Evolutionary conservation across 1,140 invertebrate genomes (phyloP), one percentile per base, ranked within the genome.

Genomic region (Drosophila suzukii): DNA sequence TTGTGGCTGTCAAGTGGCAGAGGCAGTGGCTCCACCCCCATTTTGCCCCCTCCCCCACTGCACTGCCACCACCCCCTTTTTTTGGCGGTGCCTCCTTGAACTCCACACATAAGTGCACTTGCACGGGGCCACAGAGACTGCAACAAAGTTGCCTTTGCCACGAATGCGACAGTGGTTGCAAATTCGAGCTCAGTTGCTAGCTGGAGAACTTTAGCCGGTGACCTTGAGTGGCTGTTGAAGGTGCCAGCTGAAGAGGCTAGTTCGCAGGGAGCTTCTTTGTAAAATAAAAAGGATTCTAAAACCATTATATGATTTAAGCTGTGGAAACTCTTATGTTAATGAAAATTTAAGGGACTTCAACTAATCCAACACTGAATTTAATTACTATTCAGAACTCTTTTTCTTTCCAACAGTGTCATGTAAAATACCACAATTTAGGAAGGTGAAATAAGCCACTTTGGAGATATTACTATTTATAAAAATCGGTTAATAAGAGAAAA

Each of bases 1-100:
- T 86, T 86, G 84, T 86, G 83, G 84, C 83, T 80, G 84, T 80
- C 83, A 83, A 88, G 83, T 83, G 75, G 71, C 47, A 86, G 82
- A 81, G 78, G 75, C 47, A 86, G 82, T 86, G 78, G 75, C 41
- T 56, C 39, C 77, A 55, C 51, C 30, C 36, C 65, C 43, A 32
- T 15, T 53, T 44, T 27, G 3, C 27, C 34, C 24, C 10, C 17
- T 24, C 32, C 1, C 6, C 32, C 27, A 27, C 32, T 7, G 32
- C 32, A 32, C 39, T 73, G 50, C 51, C 30, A 17, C 15, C n/a
- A 27, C 30, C 30, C 6, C 30, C 46, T 43, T 51, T 46, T 66
- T 67, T 56, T 54, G 55, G 61, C 36, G 57, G 38, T 32, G 55
- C 61, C 49, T 55, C 80, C 74, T 86, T 76, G 63, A 78, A 75